Evolutionary conservation across 2,797 vertebrate species (phyloP).

Genomic region (Xyrichtys novacula): DNA sequence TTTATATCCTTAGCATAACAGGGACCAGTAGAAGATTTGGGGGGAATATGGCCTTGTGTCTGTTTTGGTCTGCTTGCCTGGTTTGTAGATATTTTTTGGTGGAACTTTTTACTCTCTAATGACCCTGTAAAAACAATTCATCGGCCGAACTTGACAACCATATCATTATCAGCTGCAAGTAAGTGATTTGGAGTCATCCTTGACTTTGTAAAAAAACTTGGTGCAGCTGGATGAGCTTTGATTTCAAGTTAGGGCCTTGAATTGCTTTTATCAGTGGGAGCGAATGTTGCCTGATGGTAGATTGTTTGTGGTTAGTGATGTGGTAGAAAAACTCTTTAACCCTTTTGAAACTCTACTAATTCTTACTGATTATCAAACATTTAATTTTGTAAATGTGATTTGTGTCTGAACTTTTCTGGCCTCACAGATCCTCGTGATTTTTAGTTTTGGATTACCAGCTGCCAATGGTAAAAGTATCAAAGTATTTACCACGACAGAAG

Average conservation of each 20-base stretch:
- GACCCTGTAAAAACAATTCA: slow-evolving; percentile 69
- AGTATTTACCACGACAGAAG: no score
- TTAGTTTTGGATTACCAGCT: neutral
- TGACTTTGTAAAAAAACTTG: neutral
- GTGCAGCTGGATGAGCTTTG: slow-evolving; percentile 39
- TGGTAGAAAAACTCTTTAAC: slow-evolving; percentile 42
- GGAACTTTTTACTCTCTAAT: slow-evolving; percentile 60
- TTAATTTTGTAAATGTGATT: slow-evolving; percentile 57
- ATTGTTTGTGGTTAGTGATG: slow-evolving; percentile 66
- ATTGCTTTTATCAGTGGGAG: slow-evolving; percentile 81
- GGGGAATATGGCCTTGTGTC: slow-evolving; percentile 45
- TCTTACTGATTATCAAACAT: slow-evolving; percentile 51
- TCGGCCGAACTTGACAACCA: slow-evolving; percentile 62
- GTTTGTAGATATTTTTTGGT: slow-evolving; percentile 69
- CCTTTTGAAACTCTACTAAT: slow-evolving; percentile 38
- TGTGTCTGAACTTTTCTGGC: slow-evolving; percentile 76
- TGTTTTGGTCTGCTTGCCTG: slow-evolving; percentile 75
- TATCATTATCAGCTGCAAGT: slow-evolving; percentile 13
- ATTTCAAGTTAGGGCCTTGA: slow-evolving; percentile 71
- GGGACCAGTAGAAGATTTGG: neutral
- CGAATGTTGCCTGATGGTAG: slow-evolving; percentile 81
- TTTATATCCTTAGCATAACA: slow-evolving; percentile 16
- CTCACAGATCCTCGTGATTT: slow-evolving; percentile 57
- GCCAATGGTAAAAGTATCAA: slow-evolving; percentile 16
- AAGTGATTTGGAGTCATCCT: neutral